phyloP scores from a whole-genome alignment of 1,140 invertebrate genomes.

The Euura lappo region DNA sequence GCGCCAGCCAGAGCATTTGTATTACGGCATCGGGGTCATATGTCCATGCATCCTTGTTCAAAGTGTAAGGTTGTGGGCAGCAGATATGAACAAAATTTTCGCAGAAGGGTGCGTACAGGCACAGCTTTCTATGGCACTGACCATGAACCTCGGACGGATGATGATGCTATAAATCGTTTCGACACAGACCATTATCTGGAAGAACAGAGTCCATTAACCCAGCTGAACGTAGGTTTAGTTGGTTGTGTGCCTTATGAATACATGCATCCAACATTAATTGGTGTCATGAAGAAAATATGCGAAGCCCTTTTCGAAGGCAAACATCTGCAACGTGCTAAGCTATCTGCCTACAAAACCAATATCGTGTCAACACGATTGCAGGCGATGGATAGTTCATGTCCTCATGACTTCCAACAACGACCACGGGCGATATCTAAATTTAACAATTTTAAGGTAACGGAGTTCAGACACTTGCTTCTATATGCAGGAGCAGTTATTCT shows the following conservation, averaged over 20 bases:
- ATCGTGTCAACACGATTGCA: slow-evolving; percentile 17
- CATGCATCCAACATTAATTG: no score
- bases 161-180: slow-evolving; percentile 20
- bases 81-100: slow-evolving; percentile 17
- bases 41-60: no score
- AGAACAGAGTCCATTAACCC: slow-evolving; percentile 16
- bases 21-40: no score
- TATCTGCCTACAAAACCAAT: slow-evolving; percentile 12
- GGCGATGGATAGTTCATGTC: background rate
- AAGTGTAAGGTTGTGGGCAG: slow-evolving; percentile 14
- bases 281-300: no score
- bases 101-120: slow-evolving; percentile 10
- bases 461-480: slow-evolving; percentile 25
- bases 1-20: slow-evolving; percentile 22
- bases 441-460: slow-evolving; percentile 25
- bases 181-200: slow-evolving; percentile 28
- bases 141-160: slow-evolving; percentile 19
- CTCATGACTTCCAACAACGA: slow-evolving; percentile 23
- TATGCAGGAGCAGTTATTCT: slow-evolving; percentile 26
- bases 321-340: slow-evolving; percentile 10
- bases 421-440: slow-evolving; percentile 19
- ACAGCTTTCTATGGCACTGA: slow-evolving; percentile 1
- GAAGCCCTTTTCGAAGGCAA: no score
- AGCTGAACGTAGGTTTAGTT: slow-evolving; percentile 17
- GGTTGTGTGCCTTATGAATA: slow-evolving; percentile 16